Evolutionary conservation across 2,797 vertebrate genomes (phyloP).

Genomic region (Anabacerthia variegaticeps): DNA sequence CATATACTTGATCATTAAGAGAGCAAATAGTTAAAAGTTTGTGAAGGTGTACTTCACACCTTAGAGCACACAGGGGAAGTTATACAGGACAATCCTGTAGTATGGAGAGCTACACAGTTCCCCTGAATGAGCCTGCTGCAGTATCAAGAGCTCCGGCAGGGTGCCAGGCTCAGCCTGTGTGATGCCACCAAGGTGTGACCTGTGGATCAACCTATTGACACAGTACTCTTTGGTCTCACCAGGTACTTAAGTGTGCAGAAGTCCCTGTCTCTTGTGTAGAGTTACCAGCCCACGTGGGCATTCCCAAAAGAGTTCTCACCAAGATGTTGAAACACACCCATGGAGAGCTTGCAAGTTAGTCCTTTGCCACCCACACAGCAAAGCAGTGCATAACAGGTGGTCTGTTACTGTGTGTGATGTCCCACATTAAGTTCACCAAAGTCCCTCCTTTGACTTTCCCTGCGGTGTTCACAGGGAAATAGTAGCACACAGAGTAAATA

Average conservation of each 20-base stretch:
- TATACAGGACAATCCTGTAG: neutral
- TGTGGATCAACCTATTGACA: neutral
- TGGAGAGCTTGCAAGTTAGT: neutral
- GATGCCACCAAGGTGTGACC: neutral
- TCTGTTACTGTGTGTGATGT: neutral
- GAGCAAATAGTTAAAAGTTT: neutral
- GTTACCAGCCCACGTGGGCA: rapidly evolving
- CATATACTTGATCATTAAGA: neutral
- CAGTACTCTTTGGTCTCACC: neutral
- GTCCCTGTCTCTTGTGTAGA: neutral
- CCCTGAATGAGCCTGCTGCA: neutral
- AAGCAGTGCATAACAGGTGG: neutral
- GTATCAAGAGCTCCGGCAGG: neutral
- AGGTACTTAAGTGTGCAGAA: neutral
- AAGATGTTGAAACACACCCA: neutral
- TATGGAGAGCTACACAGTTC: neutral
- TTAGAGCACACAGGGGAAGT: neutral
- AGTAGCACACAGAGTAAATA: neutral
- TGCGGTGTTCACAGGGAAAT: neutral
- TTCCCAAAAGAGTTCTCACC: neutral
- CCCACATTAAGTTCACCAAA: neutral
- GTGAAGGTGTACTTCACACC: neutral
- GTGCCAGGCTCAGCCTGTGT: neutral
- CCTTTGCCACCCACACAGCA: neutral
- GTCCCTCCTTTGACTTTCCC: neutral